Percentiles rank a stretch among this genome's conserved stretches.
Evolutionary conservation across 2,888 invertebrate species (phyloP).

Genomic region (Apamea crenata): DNA sequence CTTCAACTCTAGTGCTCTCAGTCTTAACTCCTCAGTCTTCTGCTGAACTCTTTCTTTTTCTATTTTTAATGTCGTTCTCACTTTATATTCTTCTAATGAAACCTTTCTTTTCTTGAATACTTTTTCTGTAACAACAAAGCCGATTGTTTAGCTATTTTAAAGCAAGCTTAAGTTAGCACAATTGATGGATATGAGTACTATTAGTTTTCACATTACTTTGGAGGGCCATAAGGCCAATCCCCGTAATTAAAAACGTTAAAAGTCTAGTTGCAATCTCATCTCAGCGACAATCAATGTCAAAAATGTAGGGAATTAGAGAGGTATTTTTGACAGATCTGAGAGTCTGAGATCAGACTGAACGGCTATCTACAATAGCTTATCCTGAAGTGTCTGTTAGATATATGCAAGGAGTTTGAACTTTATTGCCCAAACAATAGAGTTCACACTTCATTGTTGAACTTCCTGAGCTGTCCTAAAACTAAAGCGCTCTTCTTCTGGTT

Average conservation of each 20-base stretch:
- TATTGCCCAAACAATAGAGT: background rate
- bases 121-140: slow-evolving; percentile 49
- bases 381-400: too few species aligned
- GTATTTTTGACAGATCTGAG: too few species aligned
- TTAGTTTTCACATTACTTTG: too few species aligned
- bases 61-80: slow-evolving; percentile 69
- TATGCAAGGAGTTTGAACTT: background rate
- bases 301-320: too few species aligned
- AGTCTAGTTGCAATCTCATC: too few species aligned
- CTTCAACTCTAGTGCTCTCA: slow-evolving; percentile 74
- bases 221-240: too few species aligned
- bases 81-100: slow-evolving; percentile 71
- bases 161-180: background rate
- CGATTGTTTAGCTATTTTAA: background rate
- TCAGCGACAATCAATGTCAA: too few species aligned
- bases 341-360: too few species aligned
- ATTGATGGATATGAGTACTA: background rate
- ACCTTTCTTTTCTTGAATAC: slow-evolving; percentile 59
- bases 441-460: background rate
- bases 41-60: slow-evolving; percentile 73
- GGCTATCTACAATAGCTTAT: too few species aligned
- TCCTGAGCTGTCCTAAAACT: too few species aligned
- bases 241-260: too few species aligned
- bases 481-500: too few species aligned
- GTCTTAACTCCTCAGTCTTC: slow-evolving; percentile 74